These are phyloP conservation scores for Drosophila kohkoa DNA, from an alignment of 1,140 invertebrate genomes.

Conservation along the genomic window DNA sequence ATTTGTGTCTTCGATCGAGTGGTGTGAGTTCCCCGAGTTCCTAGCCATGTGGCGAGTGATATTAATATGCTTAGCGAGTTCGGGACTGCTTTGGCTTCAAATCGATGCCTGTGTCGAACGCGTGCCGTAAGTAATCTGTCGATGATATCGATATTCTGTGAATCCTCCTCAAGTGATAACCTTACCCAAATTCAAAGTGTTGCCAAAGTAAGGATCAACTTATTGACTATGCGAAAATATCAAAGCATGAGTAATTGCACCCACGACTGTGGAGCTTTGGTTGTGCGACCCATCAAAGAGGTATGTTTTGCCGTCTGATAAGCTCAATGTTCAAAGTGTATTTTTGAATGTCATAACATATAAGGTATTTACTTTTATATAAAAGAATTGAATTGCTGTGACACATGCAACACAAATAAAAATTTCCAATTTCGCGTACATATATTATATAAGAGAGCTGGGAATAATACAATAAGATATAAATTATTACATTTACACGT, in stretches of 20 bases:
- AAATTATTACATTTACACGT: too few relatives aligned
- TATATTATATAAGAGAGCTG: too few relatives aligned
- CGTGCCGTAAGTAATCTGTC: slow-evolving; percentile 62
- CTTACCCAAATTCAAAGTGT: slow-evolving; percentile 32
- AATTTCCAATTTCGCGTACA: too few relatives aligned
- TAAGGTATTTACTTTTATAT: neutral
- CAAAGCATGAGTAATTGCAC: slow-evolving; percentile 59
- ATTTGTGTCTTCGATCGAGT: slow-evolving; percentile 50
- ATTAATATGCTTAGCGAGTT: slow-evolving; percentile 29
- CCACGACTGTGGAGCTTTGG: slow-evolving; percentile 59
- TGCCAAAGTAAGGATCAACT: slow-evolving; percentile 57
- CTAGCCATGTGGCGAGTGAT: slow-evolving; percentile 49
- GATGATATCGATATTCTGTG: neutral
- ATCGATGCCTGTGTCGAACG: slow-evolving; percentile 62
- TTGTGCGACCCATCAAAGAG: slow-evolving; percentile 63
- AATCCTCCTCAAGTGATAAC: neutral
- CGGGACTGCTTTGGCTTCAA: slow-evolving; percentile 23
- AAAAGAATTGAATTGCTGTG: too few relatives aligned
- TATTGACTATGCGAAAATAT: slow-evolving; percentile 76
- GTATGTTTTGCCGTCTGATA: slow-evolving; percentile 22
- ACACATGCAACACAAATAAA: too few relatives aligned
- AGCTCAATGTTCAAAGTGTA: too few relatives aligned
- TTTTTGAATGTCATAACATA: too few relatives aligned
- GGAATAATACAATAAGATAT: too few relatives aligned
- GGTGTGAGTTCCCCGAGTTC: slow-evolving; percentile 23